Evolutionary conservation across 2,113 vertebrate genomes (phyloP).

Genomic region (Rhinopomastus cyanomelas): DNA sequence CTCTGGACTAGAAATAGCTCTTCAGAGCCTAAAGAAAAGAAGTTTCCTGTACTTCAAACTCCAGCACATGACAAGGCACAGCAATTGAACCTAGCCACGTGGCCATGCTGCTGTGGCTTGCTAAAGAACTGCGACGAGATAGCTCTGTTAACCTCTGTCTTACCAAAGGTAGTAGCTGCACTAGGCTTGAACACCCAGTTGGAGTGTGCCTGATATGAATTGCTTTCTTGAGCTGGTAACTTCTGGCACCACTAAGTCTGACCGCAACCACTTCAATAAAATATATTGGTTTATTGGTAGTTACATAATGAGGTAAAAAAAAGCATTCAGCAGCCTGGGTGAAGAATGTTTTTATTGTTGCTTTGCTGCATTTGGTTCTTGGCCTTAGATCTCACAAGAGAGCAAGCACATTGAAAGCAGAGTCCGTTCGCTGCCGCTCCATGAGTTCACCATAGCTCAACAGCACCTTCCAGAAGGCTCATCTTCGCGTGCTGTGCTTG

Average conservation of each 20-base stretch:
- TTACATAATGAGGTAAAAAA: not conserved
- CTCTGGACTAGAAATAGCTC: conserved; percentile 28
- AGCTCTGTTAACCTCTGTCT: not conserved
- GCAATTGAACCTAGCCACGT: not conserved
- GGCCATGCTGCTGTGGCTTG: not conserved
- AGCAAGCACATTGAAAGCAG: not conserved
- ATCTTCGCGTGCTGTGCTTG: not conserved
- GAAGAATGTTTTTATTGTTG: not conserved
- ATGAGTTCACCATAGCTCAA: not conserved
- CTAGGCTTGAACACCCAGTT: not conserved
- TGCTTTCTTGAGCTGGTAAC: not conserved
- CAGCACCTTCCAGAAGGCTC: not conserved
- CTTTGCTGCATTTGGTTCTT: not conserved
- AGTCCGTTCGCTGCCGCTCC: not conserved
- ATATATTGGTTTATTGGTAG: no score
- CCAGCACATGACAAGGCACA: not conserved
- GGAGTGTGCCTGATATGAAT: not conserved
- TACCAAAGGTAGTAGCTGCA: not conserved
- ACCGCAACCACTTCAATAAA: not conserved
- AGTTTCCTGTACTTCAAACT: not conserved
- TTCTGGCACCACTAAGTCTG: not conserved
- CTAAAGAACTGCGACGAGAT: not conserved
- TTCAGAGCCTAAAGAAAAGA: conserved; percentile 19
- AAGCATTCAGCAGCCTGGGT: not conserved
- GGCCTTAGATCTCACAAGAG: not conserved